phyloP scores from a whole-genome alignment of 2,113 vertebrate species.

The Hiodon alosoides region DNA sequence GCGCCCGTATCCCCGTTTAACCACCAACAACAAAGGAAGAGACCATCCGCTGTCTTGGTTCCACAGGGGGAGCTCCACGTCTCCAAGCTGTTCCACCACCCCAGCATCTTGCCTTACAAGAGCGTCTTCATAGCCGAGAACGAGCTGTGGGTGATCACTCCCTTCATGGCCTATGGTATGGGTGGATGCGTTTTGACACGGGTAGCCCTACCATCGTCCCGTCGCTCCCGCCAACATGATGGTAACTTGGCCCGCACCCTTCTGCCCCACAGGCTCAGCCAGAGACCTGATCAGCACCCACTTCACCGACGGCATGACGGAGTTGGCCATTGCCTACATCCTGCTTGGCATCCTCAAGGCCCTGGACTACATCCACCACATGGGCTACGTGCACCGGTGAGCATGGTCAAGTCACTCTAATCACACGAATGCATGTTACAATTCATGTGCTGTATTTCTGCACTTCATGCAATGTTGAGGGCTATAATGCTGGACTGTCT shows the following conservation, averaged over 20 bases:
- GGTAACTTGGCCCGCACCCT: neutral
- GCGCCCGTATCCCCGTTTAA: neutral
- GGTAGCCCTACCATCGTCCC: neutral
- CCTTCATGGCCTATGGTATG: conserved; percentile 97
- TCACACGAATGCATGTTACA: neutral
- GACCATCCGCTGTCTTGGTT: conserved; percentile 14
- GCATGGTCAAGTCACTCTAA: neutral
- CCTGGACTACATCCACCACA: conserved; percentile 95
- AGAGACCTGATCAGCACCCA: conserved; percentile 90
- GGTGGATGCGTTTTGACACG: neutral
- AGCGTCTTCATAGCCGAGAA: conserved; percentile 91
- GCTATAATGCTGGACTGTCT: neutral
- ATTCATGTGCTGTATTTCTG: neutral
- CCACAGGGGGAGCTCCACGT: conserved; percentile 84
- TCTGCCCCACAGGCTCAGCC: conserved; percentile 73
- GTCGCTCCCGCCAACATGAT: neutral
- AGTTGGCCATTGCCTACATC: conserved; percentile 90
- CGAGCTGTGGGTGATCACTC: conserved; percentile 92
- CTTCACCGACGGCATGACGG: conserved; percentile 89
- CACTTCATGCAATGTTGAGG: neutral
- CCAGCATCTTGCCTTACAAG: conserved; percentile 89
- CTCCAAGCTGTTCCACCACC: conserved; percentile 91
- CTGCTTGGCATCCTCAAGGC: conserved; percentile 85
- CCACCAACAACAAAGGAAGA: neutral
- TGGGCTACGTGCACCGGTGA: conserved; percentile 97